phyloP scores from a whole-genome alignment of 2,797 vertebrate genomes.

The Silurus lanzhouensis region DNA sequence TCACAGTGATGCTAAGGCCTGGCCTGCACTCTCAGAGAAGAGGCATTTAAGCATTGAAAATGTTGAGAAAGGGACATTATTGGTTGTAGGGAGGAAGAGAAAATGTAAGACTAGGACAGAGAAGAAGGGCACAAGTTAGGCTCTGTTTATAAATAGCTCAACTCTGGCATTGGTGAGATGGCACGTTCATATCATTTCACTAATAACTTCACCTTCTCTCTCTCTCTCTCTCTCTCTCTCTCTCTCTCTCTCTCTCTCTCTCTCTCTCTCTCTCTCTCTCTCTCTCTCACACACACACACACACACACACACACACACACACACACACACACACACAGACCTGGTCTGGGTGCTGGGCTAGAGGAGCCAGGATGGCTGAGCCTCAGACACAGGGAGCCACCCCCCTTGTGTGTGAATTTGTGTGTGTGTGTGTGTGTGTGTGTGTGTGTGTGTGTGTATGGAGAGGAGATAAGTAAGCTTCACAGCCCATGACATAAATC shows the following conservation, averaged over 20 bases:
- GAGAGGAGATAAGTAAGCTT: conserved; percentile 87
- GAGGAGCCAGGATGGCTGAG: conserved; percentile 85
- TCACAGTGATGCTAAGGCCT: background rate
- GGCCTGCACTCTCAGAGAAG: background rate
- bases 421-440: conserved; percentile 35
- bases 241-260: background rate
- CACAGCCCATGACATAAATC: conserved; percentile 88
- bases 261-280: background rate
- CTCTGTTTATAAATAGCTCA: background rate
- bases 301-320: conserved; percentile 2
- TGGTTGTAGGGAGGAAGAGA: background rate
- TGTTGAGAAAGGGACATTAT: background rate
- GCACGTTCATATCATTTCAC: background rate
- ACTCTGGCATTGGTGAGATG: conserved; percentile 7
- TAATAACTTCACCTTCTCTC: conserved; percentile 1
- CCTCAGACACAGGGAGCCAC: conserved; percentile 63
- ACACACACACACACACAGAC: background rate
- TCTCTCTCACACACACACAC: background rate
- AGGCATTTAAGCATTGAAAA: background rate
- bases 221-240: background rate
- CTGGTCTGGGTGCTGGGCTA: conserved; percentile 64
- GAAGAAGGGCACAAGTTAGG: background rate
- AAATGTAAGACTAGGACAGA: background rate
- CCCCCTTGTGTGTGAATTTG: conserved; percentile 62
- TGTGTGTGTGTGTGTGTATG: conserved; percentile 30